Conservation (phyloP, 2,113 vertebrate genomes). For the Gymnorhina tibicen region DNA sequence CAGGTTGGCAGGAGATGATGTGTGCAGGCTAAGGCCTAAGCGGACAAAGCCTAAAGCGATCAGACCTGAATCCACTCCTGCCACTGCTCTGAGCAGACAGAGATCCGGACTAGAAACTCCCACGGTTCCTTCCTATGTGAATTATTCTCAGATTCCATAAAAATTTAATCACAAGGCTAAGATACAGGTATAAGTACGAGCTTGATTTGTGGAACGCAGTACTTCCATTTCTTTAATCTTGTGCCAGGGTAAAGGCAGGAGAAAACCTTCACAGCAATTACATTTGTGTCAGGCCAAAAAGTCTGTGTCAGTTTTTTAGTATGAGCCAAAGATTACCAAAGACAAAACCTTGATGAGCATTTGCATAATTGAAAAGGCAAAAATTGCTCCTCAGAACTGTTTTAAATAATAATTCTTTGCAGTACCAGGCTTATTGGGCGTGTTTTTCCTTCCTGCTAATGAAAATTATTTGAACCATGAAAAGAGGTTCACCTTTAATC, state of each 20-base stretch:
- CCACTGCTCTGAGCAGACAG: neutral
- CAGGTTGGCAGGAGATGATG: neutral
- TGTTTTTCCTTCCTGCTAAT: constrained; percentile 40
- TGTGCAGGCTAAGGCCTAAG: neutral
- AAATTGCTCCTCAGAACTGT: constrained; percentile 32
- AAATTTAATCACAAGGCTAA: constrained; percentile 30
- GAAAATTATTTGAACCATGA: constrained; percentile 46
- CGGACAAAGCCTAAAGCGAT: neutral
- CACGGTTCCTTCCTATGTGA: neutral
- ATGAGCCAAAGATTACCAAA: constrained; percentile 42
- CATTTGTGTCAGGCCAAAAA: constrained; percentile 20
- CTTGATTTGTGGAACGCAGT: constrained; percentile 24
- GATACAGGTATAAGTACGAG: constrained; percentile 12
- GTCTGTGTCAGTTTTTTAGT: constrained; percentile 27
- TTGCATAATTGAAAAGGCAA: constrained; percentile 62
- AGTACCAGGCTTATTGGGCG: neutral
- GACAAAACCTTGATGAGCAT: constrained; percentile 40
- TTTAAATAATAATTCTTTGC: constrained; percentile 30
- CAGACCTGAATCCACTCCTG: neutral
- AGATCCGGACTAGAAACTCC: neutral
- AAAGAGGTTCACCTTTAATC: constrained; percentile 46
- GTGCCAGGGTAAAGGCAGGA: neutral
- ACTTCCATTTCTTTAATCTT: constrained; percentile 38
- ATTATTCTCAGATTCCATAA: constrained; percentile 19
- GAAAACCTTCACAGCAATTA: neutral